A percentile compares a stretch with the other conserved stretches of the same genome.
phyloP scores from a whole-genome alignment of 2,113 vertebrate species.

The Xiphophorus hellerii region DNA sequence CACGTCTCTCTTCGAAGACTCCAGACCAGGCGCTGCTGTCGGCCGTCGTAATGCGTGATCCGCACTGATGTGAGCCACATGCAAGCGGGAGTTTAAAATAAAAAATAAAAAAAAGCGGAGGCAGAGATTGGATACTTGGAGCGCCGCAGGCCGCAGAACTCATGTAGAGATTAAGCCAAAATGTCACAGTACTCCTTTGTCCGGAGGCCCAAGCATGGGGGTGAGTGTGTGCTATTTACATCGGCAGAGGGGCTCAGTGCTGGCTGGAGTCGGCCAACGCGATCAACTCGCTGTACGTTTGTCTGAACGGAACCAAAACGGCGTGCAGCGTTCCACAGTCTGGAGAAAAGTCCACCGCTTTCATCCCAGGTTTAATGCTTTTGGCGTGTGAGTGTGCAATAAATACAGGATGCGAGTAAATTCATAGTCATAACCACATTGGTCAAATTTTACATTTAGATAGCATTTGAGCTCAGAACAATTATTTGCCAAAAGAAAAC shows the following conservation, averaged over 20 bases:
- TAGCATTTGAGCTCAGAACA: constrained; percentile 20
- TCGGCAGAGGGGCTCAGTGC: constrained; percentile 34
- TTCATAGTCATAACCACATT: constrained; percentile 32
- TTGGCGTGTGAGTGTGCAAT: not conserved
- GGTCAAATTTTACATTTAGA: constrained; percentile 33
- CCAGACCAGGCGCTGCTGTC: constrained; percentile 15
- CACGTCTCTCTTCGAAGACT: constrained; percentile 1
- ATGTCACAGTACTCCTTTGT: constrained; percentile 53
- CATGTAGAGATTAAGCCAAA: constrained; percentile 19
- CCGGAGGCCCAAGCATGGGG: constrained; percentile 33
- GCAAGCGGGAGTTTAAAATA: not conserved
- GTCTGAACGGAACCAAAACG: constrained; percentile 11
- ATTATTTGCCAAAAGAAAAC: constrained; percentile 9
- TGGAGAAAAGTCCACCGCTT: not conserved
- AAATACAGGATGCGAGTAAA: not conserved
- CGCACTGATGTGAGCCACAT: constrained; percentile 10
- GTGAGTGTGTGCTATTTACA: constrained; percentile 56
- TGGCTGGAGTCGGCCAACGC: constrained; percentile 36
- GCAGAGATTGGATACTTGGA: constrained; percentile 7
- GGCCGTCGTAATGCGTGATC: constrained; percentile 46
- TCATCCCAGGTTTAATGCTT: not conserved
- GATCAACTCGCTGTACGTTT: constrained; percentile 43
- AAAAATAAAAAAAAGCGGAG: constrained; percentile 1
- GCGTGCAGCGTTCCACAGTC: not conserved
- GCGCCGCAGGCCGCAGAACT: constrained; percentile 23